phyloP scores from a whole-genome alignment of 92 coral and sea anemone genomes.

The Porites lobata region DNA sequence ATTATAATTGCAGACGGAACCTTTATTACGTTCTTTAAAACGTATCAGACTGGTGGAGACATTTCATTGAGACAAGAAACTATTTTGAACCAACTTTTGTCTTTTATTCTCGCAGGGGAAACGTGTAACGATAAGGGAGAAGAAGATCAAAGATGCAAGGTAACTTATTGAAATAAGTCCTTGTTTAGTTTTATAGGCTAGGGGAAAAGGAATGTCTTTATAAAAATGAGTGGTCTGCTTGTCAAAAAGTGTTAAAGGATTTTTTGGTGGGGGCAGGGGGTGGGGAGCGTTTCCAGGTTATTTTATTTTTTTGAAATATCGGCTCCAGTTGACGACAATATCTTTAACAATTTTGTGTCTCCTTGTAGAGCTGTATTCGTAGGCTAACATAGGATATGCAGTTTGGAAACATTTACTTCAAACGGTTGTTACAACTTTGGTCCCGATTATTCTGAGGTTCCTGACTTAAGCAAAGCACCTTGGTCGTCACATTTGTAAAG shows the following conservation, averaged over 20 bases:
- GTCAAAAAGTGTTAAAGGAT: too few species aligned
- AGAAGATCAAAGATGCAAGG: constrained; percentile 14
- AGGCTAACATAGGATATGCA: too few species aligned
- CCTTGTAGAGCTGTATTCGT: too few species aligned
- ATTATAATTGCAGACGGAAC: not conserved
- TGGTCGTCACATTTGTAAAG: not conserved
- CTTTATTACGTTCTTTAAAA: too few species aligned
- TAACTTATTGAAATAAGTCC: not conserved
- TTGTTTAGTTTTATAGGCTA: not conserved
- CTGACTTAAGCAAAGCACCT: not conserved
- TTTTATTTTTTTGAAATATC: too few species aligned
- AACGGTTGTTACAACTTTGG: too few species aligned
- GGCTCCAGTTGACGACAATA: not conserved
- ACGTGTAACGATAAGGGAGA: constrained; percentile 8
- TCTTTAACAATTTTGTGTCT: too few species aligned
- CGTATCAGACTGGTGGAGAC: too few species aligned
- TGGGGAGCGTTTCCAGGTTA: not conserved
- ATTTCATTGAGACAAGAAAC: too few species aligned
- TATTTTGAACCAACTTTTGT: too few species aligned
- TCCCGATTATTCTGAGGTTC: not conserved
- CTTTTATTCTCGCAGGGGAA: not conserved
- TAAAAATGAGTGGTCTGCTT: not conserved
- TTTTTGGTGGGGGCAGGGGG: not conserved
- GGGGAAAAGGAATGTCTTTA: not conserved
- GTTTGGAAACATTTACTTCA: too few species aligned